A percentile compares a stretch with the other conserved stretches of the same genome.
Conservation (phyloP, 2,888 invertebrate species). For the Eilema sororculum region DNA sequence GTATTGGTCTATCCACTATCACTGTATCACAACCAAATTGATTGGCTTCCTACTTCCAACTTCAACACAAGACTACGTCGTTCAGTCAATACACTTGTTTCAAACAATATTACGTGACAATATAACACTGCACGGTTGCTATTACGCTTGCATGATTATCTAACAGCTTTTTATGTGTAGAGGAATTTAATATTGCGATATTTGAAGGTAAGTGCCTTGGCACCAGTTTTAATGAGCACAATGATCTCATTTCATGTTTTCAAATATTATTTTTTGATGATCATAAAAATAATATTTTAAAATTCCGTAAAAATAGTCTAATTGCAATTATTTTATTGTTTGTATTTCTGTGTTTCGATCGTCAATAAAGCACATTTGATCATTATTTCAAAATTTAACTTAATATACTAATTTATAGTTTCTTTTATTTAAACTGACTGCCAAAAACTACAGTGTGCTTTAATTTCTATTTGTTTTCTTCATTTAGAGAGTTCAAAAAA, state of each 20-base stretch:
- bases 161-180: slow-evolving; percentile 85
- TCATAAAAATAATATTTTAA: background rate
- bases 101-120: slow-evolving; percentile 66
- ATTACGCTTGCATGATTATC: slow-evolving; percentile 81
- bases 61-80: slow-evolving; percentile 73
- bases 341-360: background rate
- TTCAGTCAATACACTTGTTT: slow-evolving; percentile 64
- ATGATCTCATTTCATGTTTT: slow-evolving; percentile 29
- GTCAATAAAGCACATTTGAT: background rate
- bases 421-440: background rate
- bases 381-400: background rate
- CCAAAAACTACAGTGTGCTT: background rate
- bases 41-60: slow-evolving; percentile 70
- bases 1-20: slow-evolving; percentile 81
- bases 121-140: slow-evolving; percentile 81
- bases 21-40: slow-evolving; percentile 75
- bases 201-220: slow-evolving; percentile 55
- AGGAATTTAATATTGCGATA: slow-evolving; percentile 55
- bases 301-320: background rate
- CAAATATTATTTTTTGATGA: background rate
- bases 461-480: background rate
- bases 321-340: background rate
- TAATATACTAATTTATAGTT: background rate
- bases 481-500: too few species aligned
- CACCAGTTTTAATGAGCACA: slow-evolving; percentile 55